Base-by-base conservation (phyloP, 1,140 invertebrate species). In the Dreissena rostriformis region DNA sequence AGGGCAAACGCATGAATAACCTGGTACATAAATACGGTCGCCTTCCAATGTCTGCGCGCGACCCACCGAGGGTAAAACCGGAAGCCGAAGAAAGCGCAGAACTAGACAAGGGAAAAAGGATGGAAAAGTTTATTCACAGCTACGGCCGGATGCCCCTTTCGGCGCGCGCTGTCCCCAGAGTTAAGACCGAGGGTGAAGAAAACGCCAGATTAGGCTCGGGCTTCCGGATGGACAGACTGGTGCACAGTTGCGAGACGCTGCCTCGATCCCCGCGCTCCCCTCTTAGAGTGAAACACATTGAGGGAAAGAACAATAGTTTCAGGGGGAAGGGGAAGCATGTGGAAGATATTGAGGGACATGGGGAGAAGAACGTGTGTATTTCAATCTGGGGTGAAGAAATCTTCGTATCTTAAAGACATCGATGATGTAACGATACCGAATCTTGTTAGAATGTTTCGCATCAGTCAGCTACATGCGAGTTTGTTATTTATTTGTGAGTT, bases 161-260 rank as follows among this genome's bases (percentile, higher is more conserved):
- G n/a, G 77, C 74, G 14, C 73, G 91, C 55, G 76, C 74, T 14
- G 88, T 87, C 19, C 91, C 91, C 0, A 82, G 91, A n/a, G 91
- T 93, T 7, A 92, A 92, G 81, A 78, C 84, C 28, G 91, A 93
- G 77, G 92, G 88, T 14, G 86, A 87, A 82, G 85, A 88, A 2
- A 91, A 87, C 76, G 90, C 90, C 11, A 66, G 75, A 12, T 83
- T 92, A 61, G 90, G 91, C 73, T 78, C 84, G 63, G 92, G 92
- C 51, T 74, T 81, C 17, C 85, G 91, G 57, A 91, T 91, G 89
- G 67, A 87, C 39, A 86, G 79, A 74, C 63, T 91, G 53, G 71
- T 92, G 61, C 82, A 87, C 67, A 86, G 71, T 68, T 76, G 73
- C 51, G 81, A 83, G 63, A 76, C 73, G 49, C 63, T 83, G 8